phyloP scores from a whole-genome alignment of 2,888 invertebrate genomes.

The Terebella lapidaria region DNA sequence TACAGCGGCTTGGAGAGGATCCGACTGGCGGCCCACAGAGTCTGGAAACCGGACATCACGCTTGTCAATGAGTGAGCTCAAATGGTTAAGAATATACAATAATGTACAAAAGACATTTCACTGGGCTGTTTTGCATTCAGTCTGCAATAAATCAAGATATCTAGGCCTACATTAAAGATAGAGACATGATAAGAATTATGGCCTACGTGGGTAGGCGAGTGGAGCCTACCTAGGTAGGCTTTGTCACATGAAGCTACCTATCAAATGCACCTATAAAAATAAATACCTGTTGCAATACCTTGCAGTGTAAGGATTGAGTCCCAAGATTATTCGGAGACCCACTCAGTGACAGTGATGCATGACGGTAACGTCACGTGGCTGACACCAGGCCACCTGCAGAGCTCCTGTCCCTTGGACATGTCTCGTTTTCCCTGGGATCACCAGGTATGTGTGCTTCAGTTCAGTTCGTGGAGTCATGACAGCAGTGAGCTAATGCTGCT shows the following conservation, averaged over 20 bases:
- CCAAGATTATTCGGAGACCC: constrained; percentile 56
- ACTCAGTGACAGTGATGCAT: constrained; percentile 57
- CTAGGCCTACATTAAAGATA: too few relatives aligned
- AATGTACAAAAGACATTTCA: not conserved
- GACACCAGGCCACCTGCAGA: constrained; percentile 58
- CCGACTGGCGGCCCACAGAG: not conserved
- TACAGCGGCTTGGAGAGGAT: constrained; percentile 1
- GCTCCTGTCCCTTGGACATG: constrained; percentile 58
- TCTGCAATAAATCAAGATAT: too few relatives aligned
- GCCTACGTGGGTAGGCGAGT: too few relatives aligned
- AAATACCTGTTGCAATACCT: not conserved
- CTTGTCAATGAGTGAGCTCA: constrained; percentile 3
- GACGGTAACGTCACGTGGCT: constrained; percentile 60
- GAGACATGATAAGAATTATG: too few relatives aligned
- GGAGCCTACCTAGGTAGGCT: too few relatives aligned
- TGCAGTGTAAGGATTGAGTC: not conserved
- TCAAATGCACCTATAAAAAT: too few relatives aligned
- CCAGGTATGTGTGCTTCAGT: constrained; percentile 43
- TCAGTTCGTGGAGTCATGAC: constrained; percentile 45
- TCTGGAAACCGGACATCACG: constrained; percentile 3
- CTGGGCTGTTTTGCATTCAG: too few relatives aligned
- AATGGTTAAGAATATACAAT: too few relatives aligned
- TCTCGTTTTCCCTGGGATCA: constrained; percentile 61
- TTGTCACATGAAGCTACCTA: too few relatives aligned
- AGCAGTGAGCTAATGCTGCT: constrained; percentile 33